Percentiles rank a stretch among this genome's conserved stretches.
phyloP scores from a whole-genome alignment of 2,113 vertebrate genomes.

The Menura novaehollandiae region DNA sequence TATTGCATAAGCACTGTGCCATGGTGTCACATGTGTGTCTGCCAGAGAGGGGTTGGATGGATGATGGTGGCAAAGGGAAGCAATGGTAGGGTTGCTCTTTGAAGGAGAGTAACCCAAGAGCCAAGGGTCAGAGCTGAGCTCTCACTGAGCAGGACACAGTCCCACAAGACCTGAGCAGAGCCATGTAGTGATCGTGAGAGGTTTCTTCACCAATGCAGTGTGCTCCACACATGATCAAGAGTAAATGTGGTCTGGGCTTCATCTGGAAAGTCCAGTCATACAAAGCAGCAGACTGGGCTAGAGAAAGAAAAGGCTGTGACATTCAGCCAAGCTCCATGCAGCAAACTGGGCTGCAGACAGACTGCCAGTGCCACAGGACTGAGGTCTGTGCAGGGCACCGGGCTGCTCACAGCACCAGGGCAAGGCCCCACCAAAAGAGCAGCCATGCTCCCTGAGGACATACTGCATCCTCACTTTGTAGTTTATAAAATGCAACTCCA shows the following conservation, averaged over 20 bases:
- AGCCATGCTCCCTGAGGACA: not conserved
- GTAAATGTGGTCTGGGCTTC: not conserved
- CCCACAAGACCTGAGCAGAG: not conserved
- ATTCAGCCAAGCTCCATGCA: not conserved
- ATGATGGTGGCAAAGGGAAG: not conserved
- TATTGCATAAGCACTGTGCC: not conserved
- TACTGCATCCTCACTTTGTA: not conserved
- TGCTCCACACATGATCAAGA: fast-evolving
- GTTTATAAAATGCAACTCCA: not conserved
- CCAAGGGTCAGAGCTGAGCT: not conserved
- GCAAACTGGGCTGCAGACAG: not conserved
- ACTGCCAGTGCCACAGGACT: not conserved
- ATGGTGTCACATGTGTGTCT: not conserved
- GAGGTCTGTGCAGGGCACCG: not conserved
- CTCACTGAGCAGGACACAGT: not conserved
- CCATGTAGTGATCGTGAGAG: fast-evolving
- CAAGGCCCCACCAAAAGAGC: not conserved
- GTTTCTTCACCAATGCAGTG: not conserved
- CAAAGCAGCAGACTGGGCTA: not conserved
- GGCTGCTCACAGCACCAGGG: not conserved
- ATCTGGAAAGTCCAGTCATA: fast-evolving
- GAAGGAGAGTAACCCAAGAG: not conserved
- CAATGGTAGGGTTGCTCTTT: not conserved
- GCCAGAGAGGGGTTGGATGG: not conserved
- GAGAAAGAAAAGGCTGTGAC: not conserved